These are phyloP conservation scores for Acanthochromis polyacanthus DNA, from an alignment of 2,113 vertebrate genomes.

Conservation along the genomic window DNA sequence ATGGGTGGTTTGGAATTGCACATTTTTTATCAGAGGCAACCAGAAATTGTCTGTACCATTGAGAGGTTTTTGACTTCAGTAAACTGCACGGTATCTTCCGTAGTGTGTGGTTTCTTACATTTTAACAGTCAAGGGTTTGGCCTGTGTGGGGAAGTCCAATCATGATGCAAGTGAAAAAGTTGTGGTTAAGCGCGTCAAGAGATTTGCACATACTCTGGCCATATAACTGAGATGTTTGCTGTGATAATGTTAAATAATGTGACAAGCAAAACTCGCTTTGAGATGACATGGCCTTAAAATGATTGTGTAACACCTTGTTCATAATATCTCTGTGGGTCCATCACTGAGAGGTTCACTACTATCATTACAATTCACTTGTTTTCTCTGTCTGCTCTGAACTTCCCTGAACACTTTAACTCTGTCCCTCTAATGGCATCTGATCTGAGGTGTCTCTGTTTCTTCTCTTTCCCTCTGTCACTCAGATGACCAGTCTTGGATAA, in stretches of 20 bases:
- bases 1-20: not conserved
- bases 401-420: not conserved
- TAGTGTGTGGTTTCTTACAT: too few species aligned
- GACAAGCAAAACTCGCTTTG: not conserved
- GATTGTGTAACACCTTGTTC: not conserved
- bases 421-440: not conserved
- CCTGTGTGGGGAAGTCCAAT: too few species aligned
- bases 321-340: not conserved
- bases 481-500: slow-evolving; percentile 78
- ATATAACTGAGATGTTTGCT: not conserved
- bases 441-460: slow-evolving; percentile 11
- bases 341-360: not conserved
- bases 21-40: not conserved
- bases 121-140: too few species aligned
- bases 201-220: not conserved
- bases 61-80: too few species aligned
- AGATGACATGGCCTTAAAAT: not conserved
- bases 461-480: slow-evolving; percentile 55
- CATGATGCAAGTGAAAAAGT: too few species aligned
- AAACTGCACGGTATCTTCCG: not conserved
- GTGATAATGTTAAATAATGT: not conserved
- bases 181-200: not conserved
- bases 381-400: not conserved
- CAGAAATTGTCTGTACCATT: not conserved
- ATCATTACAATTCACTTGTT: not conserved